Evolutionary conservation across 2,888 invertebrate genomes (phyloP), one percentile per base, ranked within the genome.

Genomic region (Crocallis elinguaria): DNA sequence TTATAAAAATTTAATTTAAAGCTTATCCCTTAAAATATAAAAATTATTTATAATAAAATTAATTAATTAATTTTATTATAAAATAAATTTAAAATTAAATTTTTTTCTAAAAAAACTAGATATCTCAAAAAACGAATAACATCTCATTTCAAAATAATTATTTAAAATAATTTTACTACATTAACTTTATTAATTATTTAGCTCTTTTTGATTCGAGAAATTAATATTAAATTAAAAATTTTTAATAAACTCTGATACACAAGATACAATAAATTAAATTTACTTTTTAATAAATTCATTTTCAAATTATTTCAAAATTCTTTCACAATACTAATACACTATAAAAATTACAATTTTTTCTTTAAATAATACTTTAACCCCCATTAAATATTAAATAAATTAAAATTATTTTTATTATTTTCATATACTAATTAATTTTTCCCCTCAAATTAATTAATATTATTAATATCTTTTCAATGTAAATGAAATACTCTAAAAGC

Each of bases 221-320:
- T 82, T 81, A 83, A 59, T 79, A 53, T n/a, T 33, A 44, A 76
- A 71, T 75, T 75, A 75, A 71, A 50, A 68, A 78, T 88, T 79
- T 67, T 94, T 89, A 91, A 93, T 92, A 91, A 93, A 92, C 93
- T 93, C 94, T 94, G 93, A 94, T 94, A 94, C 94, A n/a, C n/a
- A n/a, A n/a, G n/a, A n/a, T n/a, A n/a, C n/a, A n/a, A n/a, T 83
- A 92, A 92, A 82, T 87, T 49, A 92, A 93, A 89, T 88, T 82
- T 93, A 92, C 92, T 93, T 93, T 84, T 66, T 21, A 44, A 61
- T 71, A 77, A 91, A 79, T 82, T 83, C 60, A 77, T 83, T 88
- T 92, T 91, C 70, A 83, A n/a, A 56, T 77, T 73, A 91, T 92
- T 92, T 92, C 82, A 92, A 88, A 85, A 69, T 92, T 93, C 87